Evolutionary conservation across 1,140 invertebrate genomes (phyloP).

Genomic region (Penaeus indicus): DNA sequence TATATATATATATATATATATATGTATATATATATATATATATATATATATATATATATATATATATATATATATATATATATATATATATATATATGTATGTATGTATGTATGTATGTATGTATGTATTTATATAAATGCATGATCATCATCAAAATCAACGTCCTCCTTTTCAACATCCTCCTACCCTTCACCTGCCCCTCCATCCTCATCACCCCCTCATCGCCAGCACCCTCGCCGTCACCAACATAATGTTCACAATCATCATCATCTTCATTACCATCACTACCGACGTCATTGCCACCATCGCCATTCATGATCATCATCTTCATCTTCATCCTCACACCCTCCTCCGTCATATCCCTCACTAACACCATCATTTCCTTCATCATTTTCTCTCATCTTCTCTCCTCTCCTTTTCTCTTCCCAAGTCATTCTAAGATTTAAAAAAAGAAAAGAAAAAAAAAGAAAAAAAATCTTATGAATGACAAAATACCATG

Average conservation of each 20-base stretch:
- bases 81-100: neutral
- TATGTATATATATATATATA: no score
- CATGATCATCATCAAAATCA: neutral
- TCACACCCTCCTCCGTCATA: neutral
- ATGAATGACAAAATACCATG: no score
- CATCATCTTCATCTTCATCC: neutral
- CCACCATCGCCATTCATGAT: neutral
- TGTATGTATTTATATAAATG: neutral
- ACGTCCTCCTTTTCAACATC: neutral
- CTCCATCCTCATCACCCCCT: neutral
- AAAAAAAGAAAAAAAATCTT: no score
- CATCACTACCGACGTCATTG: neutral
- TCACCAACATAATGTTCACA: neutral
- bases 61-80: neutral
- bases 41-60: no score
- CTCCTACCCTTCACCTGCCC: no score
- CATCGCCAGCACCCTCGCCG: neutral
- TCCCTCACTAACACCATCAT: neutral
- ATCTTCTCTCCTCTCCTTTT: no score
- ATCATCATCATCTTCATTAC: neutral
- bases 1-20: no score
- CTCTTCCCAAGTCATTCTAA: no score
- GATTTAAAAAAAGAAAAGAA: no score
- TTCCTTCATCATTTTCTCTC: neutral
- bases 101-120: constrained; percentile 20